These are phyloP conservation scores for Phataginus tetradactyla DNA, from an alignment of 2,797 vertebrate species.

Conservation along the genomic window DNA sequence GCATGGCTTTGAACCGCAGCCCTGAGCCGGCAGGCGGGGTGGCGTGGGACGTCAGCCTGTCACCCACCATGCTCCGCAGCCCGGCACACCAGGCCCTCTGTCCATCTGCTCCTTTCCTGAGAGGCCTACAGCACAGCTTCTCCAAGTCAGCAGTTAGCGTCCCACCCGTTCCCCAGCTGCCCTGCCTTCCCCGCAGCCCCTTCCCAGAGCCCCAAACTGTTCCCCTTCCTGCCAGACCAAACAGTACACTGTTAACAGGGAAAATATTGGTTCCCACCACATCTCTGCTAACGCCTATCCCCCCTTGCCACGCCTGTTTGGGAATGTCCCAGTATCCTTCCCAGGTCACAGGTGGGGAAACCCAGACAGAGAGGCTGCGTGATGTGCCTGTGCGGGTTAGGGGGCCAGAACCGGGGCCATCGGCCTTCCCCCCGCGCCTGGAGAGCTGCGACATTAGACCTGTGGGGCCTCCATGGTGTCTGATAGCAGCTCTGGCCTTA, in stretches of 20 bases:
- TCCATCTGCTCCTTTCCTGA: not conserved
- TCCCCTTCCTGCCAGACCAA: too few relatives aligned
- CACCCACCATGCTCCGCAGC: not conserved
- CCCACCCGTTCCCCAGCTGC: too few relatives aligned
- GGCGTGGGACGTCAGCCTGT: not conserved
- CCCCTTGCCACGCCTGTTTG: not conserved
- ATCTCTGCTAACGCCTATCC: not conserved
- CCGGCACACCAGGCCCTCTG: not conserved
- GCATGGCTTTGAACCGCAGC: fast-evolving
- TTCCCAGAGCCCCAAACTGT: not conserved
- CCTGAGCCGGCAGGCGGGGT: not conserved
- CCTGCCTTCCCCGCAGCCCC: not conserved
- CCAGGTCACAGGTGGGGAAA: not conserved
- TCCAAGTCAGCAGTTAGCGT: too few relatives aligned
- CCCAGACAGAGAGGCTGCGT: not conserved
- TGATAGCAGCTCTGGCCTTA: not conserved
- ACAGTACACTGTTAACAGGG: not conserved
- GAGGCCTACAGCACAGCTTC: not conserved
- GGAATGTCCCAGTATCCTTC: not conserved
- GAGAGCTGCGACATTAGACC: not conserved
- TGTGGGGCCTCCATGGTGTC: not conserved
- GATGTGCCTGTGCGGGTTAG: too few relatives aligned
- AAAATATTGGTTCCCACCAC: too few relatives aligned
- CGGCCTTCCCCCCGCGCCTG: fast-evolving
- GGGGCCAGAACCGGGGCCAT: not conserved